Percentiles rank a stretch among this genome's conserved stretches.
These are phyloP conservation scores for Cyanoderma ruficeps DNA, from an alignment of 2,113 vertebrate species.

Conservation along the genomic window DNA sequence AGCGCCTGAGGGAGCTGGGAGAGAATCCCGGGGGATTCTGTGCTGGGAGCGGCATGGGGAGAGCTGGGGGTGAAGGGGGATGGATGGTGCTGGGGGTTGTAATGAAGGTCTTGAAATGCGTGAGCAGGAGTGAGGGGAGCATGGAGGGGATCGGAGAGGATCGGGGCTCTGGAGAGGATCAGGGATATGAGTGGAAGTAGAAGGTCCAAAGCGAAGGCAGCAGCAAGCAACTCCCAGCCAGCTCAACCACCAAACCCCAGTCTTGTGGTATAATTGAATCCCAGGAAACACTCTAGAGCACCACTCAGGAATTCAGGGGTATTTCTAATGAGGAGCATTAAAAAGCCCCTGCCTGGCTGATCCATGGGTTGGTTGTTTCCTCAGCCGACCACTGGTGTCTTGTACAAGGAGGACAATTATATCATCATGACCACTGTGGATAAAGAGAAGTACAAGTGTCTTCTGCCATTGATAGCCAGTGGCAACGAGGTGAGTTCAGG, in stretches of 20 bases:
- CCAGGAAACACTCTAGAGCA: neutral
- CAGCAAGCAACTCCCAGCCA: neutral
- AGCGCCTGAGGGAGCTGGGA: neutral
- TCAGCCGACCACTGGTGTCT: constrained; percentile 86
- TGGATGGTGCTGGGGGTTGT: fast-evolving
- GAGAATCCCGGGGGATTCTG: neutral
- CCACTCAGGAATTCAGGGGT: fast-evolving
- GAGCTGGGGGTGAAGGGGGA: fast-evolving
- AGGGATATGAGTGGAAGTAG: too few species aligned
- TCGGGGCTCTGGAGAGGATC: neutral
- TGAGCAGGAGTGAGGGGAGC: neutral
- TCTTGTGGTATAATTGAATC: neutral
- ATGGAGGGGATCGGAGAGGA: neutral
- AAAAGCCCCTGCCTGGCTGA: neutral
- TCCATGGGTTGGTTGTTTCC: neutral
- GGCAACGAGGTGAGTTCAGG: constrained; percentile 83
- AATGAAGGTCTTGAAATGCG: neutral
- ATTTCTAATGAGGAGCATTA: neutral
- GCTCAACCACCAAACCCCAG: neutral
- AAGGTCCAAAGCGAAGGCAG: neutral
- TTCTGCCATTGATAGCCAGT: constrained; percentile 85
- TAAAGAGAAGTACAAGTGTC: constrained; percentile 96
- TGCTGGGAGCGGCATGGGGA: fast-evolving
- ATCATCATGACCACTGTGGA: constrained; percentile 96
- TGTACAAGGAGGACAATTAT: constrained; percentile 95